These are phyloP conservation scores for Eulithis testata DNA, from an alignment of 2,888 invertebrate species.

Conservation along the genomic window DNA sequence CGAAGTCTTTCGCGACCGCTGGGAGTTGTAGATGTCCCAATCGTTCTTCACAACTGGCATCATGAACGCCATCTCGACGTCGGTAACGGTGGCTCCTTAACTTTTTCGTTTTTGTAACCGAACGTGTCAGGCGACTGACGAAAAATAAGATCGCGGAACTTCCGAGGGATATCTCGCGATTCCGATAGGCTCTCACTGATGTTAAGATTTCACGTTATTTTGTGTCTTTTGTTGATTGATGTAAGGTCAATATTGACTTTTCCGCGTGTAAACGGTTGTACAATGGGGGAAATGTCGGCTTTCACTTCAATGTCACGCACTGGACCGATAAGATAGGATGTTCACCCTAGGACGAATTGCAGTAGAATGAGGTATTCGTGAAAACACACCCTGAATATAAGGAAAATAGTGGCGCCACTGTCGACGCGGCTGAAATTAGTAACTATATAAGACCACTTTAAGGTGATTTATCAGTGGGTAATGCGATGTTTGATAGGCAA, in stretches of 20 bases:
- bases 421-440: slow-evolving; percentile 58
- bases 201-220: slow-evolving; percentile 48
- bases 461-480: slow-evolving; percentile 29
- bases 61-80: slow-evolving; percentile 94
- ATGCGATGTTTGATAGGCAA: slow-evolving; percentile 22
- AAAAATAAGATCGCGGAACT: slow-evolving; percentile 54
- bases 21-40: slow-evolving; percentile 95
- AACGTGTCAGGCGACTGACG: slow-evolving; percentile 55
- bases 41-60: slow-evolving; percentile 97
- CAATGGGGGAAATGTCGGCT: slow-evolving; percentile 57
- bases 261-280: slow-evolving; percentile 45
- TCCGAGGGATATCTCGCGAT: slow-evolving; percentile 42
- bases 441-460: slow-evolving; percentile 48
- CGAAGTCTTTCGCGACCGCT: slow-evolving; percentile 89
- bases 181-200: slow-evolving; percentile 44
- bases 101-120: slow-evolving; percentile 75
- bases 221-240: slow-evolving; percentile 44
- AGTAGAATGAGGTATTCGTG: slow-evolving; percentile 81
- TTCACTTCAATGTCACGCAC: slow-evolving; percentile 80
- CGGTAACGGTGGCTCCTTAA: slow-evolving; percentile 69
- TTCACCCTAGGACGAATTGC: slow-evolving; percentile 80
- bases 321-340: slow-evolving; percentile 66
- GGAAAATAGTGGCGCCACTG: slow-evolving; percentile 81
- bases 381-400: slow-evolving; percentile 82
- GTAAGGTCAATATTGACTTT: slow-evolving; percentile 49